Percentiles rank a stretch among this genome's conserved stretches.
phyloP scores from a whole-genome alignment of 1,140 invertebrate species.

The Venturia canescens region DNA sequence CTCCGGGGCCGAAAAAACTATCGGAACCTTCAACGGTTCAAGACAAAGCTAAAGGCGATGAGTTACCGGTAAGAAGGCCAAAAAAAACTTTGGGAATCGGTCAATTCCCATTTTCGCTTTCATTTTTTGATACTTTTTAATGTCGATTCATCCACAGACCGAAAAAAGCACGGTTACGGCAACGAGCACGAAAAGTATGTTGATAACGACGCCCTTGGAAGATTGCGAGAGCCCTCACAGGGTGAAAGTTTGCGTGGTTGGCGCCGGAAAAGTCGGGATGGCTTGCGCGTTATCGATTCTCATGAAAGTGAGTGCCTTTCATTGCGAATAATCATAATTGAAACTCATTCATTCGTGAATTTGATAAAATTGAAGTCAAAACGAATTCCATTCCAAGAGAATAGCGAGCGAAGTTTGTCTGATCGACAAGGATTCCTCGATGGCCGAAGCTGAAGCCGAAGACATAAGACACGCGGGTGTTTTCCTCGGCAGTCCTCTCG shows the following conservation, averaged over 20 bases:
- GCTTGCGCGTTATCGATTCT: constrained; percentile 69
- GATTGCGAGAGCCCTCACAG: constrained; percentile 65
- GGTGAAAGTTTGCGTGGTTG: constrained; percentile 68
- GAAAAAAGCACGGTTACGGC: constrained; percentile 7
- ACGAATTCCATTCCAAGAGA: constrained; percentile 54
- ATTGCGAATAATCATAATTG: neutral
- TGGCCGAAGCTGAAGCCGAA: constrained; percentile 66
- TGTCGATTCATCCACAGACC: neutral
- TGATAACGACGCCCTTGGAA: constrained; percentile 66
- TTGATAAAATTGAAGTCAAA: neutral
- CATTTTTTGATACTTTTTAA: neutral
- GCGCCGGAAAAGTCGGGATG: constrained; percentile 66
- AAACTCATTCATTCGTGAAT: neutral
- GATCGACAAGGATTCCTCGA: constrained; percentile 66
- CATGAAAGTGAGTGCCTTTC: constrained; percentile 63
- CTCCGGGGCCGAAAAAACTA: neutral
- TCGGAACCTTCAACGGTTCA: neutral
- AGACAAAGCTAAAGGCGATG: neutral
- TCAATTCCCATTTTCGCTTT: neutral
- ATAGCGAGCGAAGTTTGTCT: constrained; percentile 68
- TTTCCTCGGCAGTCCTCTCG: constrained; percentile 67
- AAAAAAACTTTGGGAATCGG: neutral
- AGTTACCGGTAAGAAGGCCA: neutral
- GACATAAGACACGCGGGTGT: constrained; percentile 67
- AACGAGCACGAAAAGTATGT: constrained; percentile 69